phyloP scores from a whole-genome alignment of 2,888 invertebrate genomes.

The Cantharis lateralis region DNA sequence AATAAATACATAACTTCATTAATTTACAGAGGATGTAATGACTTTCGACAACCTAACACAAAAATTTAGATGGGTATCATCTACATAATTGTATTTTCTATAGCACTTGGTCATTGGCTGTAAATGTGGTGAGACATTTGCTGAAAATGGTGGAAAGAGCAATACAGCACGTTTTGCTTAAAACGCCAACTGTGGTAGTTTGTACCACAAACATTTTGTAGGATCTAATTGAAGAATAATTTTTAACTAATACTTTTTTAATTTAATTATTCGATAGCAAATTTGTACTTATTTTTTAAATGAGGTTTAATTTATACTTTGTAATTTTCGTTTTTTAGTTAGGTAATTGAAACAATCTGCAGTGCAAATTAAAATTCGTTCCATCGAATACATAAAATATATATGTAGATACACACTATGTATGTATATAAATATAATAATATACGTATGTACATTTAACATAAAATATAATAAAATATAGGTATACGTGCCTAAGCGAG shows the following conservation, averaged over 20 bases:
- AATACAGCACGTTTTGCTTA: constrained; percentile 40
- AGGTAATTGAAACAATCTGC: neutral
- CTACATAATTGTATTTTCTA: constrained; percentile 37
- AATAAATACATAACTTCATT: neutral
- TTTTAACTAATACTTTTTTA: constrained; percentile 16
- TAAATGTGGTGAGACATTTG: constrained; percentile 43
- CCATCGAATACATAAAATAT: no score
- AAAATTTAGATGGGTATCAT: constrained; percentile 16
- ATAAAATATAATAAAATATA: neutral
- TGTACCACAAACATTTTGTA: constrained; percentile 21
- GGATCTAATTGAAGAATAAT: constrained; percentile 41
- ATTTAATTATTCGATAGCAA: neutral
- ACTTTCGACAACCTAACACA: neutral
- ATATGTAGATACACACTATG: no score
- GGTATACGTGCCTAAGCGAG: neutral
- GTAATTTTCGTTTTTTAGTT: neutral
- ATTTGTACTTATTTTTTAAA: neutral
- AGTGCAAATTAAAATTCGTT: neutral
- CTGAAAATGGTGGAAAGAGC: constrained; percentile 38
- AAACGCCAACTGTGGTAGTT: constrained; percentile 41
- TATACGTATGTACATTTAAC: neutral
- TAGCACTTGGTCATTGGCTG: constrained; percentile 36
- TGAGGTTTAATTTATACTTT: neutral
- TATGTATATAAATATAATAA: neutral
- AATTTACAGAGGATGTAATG: neutral